Percentiles rank a stretch among this genome's conserved stretches.
These are phyloP conservation scores for Chiloscyllium punctatum DNA, from an alignment of 2,797 vertebrate species.

Conservation along the genomic window DNA sequence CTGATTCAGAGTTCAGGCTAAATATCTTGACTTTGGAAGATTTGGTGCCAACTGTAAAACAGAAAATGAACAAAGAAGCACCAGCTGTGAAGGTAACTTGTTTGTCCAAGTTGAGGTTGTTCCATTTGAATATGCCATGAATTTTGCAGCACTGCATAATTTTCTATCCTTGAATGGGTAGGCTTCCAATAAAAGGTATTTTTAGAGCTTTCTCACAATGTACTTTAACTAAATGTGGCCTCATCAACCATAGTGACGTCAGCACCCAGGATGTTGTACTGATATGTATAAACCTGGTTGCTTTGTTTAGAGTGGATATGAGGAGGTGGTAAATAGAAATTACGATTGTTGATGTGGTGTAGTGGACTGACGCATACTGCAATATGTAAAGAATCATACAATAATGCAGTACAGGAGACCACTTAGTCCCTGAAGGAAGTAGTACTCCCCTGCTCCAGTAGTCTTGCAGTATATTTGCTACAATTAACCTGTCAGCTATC, in stretches of 20 bases:
- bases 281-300: background rate
- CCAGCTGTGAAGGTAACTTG: background rate
- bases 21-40: conserved; percentile 78
- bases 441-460: background rate
- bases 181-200: background rate
- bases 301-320: background rate
- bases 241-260: background rate
- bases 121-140: background rate
- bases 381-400: background rate
- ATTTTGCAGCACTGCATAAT: too few relatives aligned
- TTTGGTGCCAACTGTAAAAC: conserved; percentile 51
- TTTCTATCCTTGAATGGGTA: background rate
- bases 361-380: background rate
- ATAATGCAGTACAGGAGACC: background rate
- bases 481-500: background rate
- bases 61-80: background rate
- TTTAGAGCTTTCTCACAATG: background rate
- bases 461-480: background rate
- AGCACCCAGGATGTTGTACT: background rate
- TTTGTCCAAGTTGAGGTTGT: background rate
- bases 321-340: background rate
- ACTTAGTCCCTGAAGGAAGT: background rate
- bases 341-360: background rate
- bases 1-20: conserved; percentile 66
- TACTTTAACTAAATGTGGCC: background rate